These are phyloP conservation scores for Hipparchia sbordonii DNA, from an alignment of 2,888 invertebrate genomes.

Conservation along the genomic window DNA sequence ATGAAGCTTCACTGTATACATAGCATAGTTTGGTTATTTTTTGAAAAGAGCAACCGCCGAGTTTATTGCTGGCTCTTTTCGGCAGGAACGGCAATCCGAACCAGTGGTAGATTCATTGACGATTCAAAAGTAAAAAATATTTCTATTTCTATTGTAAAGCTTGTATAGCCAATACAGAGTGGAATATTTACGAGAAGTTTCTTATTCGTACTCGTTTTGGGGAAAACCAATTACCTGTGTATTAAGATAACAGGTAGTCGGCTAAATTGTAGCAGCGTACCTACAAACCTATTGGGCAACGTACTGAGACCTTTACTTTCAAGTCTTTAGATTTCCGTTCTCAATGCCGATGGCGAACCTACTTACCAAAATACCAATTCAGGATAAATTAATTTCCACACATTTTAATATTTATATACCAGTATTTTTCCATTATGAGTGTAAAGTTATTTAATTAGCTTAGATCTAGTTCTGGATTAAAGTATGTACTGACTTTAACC, in stretches of 20 bases:
- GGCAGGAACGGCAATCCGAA: no score
- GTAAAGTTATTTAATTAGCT: neutral
- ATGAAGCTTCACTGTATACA: no score
- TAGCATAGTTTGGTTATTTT: no score
- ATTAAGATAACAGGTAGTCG: neutral
- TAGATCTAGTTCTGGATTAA: no score
- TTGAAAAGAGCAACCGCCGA: no score
- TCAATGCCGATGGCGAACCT: neutral
- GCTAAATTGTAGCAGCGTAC: neutral
- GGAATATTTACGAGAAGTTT: no score
- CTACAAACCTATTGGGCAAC: slow-evolving; percentile 24
- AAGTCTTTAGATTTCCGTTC: slow-evolving; percentile 8
- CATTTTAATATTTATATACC: slow-evolving; percentile 2
- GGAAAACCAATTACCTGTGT: neutral
- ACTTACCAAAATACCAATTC: neutral
- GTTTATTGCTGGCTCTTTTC: no score
- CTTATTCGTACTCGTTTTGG: neutral
- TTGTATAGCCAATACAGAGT: no score
- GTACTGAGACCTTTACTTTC: slow-evolving; percentile 26
- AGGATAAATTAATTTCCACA: neutral
- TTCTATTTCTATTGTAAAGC: no score
- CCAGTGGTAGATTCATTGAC: no score
- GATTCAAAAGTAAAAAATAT: no score
- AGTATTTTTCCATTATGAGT: neutral
- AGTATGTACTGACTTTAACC: no score